phyloP scores from a whole-genome alignment of 2,888 invertebrate genomes.

The Dasypolia templi region DNA sequence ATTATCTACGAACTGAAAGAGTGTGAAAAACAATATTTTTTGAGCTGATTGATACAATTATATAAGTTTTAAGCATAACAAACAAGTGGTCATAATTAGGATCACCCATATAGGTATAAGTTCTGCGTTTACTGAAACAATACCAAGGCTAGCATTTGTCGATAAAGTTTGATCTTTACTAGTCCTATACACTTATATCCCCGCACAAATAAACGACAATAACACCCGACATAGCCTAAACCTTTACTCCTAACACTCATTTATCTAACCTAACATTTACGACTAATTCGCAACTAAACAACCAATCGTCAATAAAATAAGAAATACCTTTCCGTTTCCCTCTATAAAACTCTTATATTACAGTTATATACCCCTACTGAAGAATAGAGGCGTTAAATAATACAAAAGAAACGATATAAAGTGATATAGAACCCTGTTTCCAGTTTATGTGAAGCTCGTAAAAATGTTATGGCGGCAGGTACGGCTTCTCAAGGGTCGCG shows the following conservation, averaged over 20 bases:
- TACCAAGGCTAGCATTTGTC: background rate
- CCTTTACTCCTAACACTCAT: conserved; percentile 19
- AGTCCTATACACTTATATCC: background rate
- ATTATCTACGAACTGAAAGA: no score
- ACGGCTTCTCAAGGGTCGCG: conserved; percentile 77
- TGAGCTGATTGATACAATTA: background rate
- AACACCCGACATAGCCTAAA: background rate
- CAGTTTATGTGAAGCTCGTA: conserved; percentile 80
- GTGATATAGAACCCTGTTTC: conserved; percentile 82
- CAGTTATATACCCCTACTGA: conserved; percentile 58
- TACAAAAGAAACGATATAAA: conserved; percentile 88
- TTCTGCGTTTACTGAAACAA: background rate
- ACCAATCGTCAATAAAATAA: conserved; percentile 63
- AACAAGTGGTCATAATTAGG: background rate
- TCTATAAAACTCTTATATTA: conserved; percentile 71
- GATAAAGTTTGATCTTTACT: background rate
- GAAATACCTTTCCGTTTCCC: conserved; percentile 60
- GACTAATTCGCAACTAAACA: conserved; percentile 58
- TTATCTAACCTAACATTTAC: conserved; percentile 58
- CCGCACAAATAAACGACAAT: background rate
- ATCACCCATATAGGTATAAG: background rate
- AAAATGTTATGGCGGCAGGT: conserved; percentile 83
- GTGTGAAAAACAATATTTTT: no score
- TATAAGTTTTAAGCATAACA: background rate
- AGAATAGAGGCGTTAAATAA: conserved; percentile 85